A percentile compares a stretch with the other conserved stretches of the same genome.
These are phyloP conservation scores for Brachionichthys hirsutus DNA, from an alignment of 2,113 vertebrate species.

Conservation along the genomic window DNA sequence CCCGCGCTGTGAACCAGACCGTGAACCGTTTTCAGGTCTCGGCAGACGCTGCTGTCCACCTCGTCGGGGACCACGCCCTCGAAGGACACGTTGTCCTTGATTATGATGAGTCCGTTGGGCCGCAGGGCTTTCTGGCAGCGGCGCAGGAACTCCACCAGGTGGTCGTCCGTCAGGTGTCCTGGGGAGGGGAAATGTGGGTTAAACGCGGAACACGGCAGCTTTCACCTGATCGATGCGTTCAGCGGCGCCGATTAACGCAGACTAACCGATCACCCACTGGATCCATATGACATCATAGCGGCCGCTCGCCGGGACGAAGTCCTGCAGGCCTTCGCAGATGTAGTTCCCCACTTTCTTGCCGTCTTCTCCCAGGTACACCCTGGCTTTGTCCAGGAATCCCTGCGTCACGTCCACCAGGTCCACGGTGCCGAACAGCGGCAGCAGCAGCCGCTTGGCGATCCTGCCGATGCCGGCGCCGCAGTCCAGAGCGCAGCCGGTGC, in stretches of 20 bases:
- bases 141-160: slow-evolving; percentile 87
- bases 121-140: slow-evolving; percentile 84
- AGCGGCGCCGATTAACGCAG: too few species aligned
- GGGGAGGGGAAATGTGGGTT: not conserved
- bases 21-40: slow-evolving; percentile 83
- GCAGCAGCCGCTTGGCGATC: slow-evolving; percentile 90
- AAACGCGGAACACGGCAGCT: not conserved
- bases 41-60: slow-evolving; percentile 97
- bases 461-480: slow-evolving; percentile 93
- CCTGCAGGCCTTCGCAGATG: slow-evolving; percentile 91
- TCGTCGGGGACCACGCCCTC: slow-evolving; percentile 92
- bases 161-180: slow-evolving; percentile 92
- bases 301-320: slow-evolving; percentile 84
- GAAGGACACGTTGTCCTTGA: slow-evolving; percentile 97
- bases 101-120: slow-evolving; percentile 86
- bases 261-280: slow-evolving; percentile 98
- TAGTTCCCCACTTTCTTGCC: slow-evolving; percentile 87
- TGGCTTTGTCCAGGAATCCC: slow-evolving; percentile 91
- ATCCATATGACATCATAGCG: slow-evolving; percentile 97
- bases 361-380: slow-evolving; percentile 88
- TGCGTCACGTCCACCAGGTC: slow-evolving; percentile 96
- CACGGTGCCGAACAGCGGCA: slow-evolving; percentile 88
- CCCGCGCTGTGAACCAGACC: slow-evolving; percentile 81
- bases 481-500: slow-evolving; percentile 85
- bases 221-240: too few species aligned